phyloP scores from a whole-genome alignment of 2,888 invertebrate species.

The Stictocephala bisonia region DNA sequence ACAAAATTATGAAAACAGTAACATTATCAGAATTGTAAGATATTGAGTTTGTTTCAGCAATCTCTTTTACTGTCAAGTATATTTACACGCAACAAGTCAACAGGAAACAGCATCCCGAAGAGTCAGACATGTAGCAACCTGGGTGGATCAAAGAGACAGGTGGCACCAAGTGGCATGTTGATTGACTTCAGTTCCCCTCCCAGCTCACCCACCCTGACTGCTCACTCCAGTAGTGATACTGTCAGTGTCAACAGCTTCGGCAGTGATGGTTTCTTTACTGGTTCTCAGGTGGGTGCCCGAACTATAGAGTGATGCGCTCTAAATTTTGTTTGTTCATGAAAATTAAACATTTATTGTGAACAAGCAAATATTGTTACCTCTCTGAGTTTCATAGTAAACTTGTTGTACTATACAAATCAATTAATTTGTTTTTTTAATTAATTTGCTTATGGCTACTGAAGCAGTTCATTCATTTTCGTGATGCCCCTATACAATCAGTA shows the following conservation, averaged over 20 bases:
- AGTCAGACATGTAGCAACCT: conserved; percentile 52
- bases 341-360: too few species aligned
- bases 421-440: too few species aligned
- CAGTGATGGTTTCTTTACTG: conserved; percentile 67
- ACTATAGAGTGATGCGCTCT: too few species aligned
- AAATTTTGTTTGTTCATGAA: too few species aligned
- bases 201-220: conserved; percentile 79
- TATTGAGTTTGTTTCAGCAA: background rate
- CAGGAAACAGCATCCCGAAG: conserved; percentile 62
- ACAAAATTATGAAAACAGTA: too few species aligned
- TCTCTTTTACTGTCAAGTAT: background rate
- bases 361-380: too few species aligned
- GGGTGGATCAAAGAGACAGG: conserved; percentile 63
- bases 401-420: too few species aligned
- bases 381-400: too few species aligned
- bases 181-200: conserved; percentile 80
- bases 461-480: too few species aligned
- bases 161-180: conserved; percentile 69
- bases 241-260: conserved; percentile 81
- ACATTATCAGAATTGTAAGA: too few species aligned
- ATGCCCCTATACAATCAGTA: too few species aligned
- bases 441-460: too few species aligned
- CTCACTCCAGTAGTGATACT: conserved; percentile 79
- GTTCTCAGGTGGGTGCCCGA: conserved; percentile 46
- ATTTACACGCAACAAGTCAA: background rate